Conservation (phyloP, 2,113 vertebrate species). For the Channa argus region DNA sequence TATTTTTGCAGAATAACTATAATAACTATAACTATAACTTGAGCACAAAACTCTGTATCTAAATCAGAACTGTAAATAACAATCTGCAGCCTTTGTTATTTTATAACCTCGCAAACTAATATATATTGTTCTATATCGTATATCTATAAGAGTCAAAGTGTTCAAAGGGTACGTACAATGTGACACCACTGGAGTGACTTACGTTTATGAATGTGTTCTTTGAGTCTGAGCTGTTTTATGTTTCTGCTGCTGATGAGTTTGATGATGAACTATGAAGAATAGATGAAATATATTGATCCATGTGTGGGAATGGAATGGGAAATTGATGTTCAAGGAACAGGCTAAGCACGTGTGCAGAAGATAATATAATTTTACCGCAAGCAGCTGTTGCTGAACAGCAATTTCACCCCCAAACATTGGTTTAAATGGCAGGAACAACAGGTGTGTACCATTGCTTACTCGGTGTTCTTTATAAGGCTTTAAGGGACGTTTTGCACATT, state of each 20-base stretch:
- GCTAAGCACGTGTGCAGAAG: not conserved
- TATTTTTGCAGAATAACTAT: too few species aligned
- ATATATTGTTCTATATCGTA: too few species aligned
- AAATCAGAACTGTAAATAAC: too few species aligned
- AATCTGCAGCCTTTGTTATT: too few species aligned
- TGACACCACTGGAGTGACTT: too few species aligned
- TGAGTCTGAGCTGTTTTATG: not conserved
- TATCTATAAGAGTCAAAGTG: too few species aligned
- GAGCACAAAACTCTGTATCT: too few species aligned
- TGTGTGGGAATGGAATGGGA: not conserved
- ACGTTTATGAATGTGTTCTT: not conserved
- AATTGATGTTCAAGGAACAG: slow-evolving; percentile 27
- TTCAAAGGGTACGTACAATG: too few species aligned
- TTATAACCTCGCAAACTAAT: too few species aligned
- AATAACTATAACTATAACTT: too few species aligned
- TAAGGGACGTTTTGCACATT: too few species aligned
- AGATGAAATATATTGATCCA: slow-evolving; percentile 21
- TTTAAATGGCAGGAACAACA: not conserved
- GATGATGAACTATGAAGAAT: slow-evolving; percentile 23
- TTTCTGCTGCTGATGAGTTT: slow-evolving; percentile 8
- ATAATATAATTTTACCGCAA: slow-evolving; percentile 20
- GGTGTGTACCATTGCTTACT: not conserved
- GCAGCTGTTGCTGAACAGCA: slow-evolving; percentile 9
- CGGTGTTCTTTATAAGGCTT: too few species aligned
- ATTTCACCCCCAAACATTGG: slow-evolving; percentile 18